These are phyloP conservation scores for Macrobrachium nipponense DNA, from an alignment of 1,140 invertebrate species.

Conservation along the genomic window DNA sequence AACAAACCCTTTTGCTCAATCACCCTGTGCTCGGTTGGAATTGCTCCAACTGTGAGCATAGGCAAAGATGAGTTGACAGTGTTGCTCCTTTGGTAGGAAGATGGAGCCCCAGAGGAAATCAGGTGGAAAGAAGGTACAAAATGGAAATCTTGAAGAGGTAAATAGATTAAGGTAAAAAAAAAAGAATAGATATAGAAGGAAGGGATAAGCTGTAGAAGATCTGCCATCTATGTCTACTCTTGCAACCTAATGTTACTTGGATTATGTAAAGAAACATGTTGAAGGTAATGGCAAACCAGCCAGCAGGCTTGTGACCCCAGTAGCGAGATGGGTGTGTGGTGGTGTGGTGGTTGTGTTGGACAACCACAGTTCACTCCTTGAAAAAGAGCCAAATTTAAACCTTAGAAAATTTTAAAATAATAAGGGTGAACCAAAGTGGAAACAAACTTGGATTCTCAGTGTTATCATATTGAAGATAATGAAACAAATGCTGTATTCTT, in stretches of 20 bases:
- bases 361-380: slow-evolving; percentile 7
- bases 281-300: background rate
- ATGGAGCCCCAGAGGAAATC: slow-evolving; percentile 39
- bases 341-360: slow-evolving; percentile 21
- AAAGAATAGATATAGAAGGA: background rate
- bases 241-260: too few relatives aligned
- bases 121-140: background rate
- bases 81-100: slow-evolving; percentile 9
- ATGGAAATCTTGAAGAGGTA: background rate
- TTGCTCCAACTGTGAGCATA: slow-evolving; percentile 3
- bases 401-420: background rate
- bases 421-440: slow-evolving; percentile 31
- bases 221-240: background rate
- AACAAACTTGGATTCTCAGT: slow-evolving; percentile 22
- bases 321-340: slow-evolving; percentile 10
- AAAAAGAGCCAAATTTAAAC: slow-evolving; percentile 6
- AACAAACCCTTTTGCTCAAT: slow-evolving; percentile 44
- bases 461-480: slow-evolving; percentile 26
- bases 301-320: background rate
- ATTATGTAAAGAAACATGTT: background rate
- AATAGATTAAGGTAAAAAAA: background rate
- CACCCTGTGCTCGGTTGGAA: slow-evolving; percentile 30
- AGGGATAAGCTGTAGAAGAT: background rate
- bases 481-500: background rate
- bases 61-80: slow-evolving; percentile 36